Evolutionary conservation across 1,140 invertebrate species (phyloP), one percentile per base, ranked within the genome.

Genomic region (Trichonephila inaurata): DNA sequence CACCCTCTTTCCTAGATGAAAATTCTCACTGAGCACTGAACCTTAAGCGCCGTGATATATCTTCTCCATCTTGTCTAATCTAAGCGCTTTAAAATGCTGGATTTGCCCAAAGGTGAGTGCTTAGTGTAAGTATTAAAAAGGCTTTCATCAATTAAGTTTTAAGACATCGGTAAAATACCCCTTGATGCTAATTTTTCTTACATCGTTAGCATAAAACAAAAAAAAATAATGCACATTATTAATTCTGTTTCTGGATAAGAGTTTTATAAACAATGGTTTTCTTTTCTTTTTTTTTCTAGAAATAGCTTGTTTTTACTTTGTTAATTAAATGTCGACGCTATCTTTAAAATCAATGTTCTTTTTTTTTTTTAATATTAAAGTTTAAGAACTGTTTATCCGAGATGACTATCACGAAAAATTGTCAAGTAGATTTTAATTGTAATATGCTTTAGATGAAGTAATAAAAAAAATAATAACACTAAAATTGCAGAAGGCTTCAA

Each of bases 41-140:
- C 61, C 85, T 87, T 33, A 87, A 64, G 62, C 62, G 60, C 58
- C 85, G 85, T 87, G 85, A 64, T 87, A 62, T 87, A 87, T 87
- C 85, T 87, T 87, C 28, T 28, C 58, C 24, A 87, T 87, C 85
- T 64, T 28, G 28, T 62, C 61, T 62, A 87, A 28, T 28, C 28
- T 28, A 62, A 62, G 61, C 60, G 61, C 58, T 61, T 87, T 60
- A 87, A 16, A 60, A 51, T 19, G n/a, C 69, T 51, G 82, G 82
- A 85, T 51, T 51, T 85, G 24, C 40, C 8, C 21, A 58, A 24
- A 85, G 40, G 82, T 51, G n/a, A 7, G 82, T 85, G 51, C 51
- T 21, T 51, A 58, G 82, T 12, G 2, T 16, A 83, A 58, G 82
- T 58, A 24, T 44, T 60, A 12, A 85, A 60, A 21, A 85, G 40